A percentile compares a stretch with the other conserved stretches of the same genome.
Conservation (phyloP, 2,888 invertebrate species). For the Notodonta dromedarius region DNA sequence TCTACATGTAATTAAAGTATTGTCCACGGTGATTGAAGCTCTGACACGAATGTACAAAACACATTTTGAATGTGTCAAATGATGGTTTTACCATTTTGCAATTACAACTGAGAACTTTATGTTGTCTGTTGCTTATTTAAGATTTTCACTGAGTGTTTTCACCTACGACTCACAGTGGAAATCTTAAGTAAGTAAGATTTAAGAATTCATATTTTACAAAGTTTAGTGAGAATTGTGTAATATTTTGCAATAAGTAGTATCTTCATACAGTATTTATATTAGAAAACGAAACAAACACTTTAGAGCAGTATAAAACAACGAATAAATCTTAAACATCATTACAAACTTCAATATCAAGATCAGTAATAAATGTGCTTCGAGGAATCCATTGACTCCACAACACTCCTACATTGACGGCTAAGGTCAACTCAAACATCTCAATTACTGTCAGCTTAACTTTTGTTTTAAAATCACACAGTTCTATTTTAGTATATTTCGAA, state of each 20-base stretch:
- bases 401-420: neutral
- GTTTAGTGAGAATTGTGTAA: too few species aligned
- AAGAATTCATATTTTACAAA: too few species aligned
- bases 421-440: neutral
- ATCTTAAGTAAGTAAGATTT: neutral
- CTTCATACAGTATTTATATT: too few species aligned
- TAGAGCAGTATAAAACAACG: too few species aligned
- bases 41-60: slow-evolving; percentile 36
- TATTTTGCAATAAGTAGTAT: too few species aligned
- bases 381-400: too few species aligned
- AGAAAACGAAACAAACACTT: too few species aligned
- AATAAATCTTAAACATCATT: too few species aligned
- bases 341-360: too few species aligned
- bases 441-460: slow-evolving; percentile 1
- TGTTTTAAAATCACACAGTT: neutral
- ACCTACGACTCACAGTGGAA: neutral
- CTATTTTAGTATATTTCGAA: neutral
- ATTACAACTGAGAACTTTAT: slow-evolving; percentile 38
- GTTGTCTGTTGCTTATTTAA: neutral
- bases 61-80: slow-evolving; percentile 21
- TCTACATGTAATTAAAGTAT: slow-evolving; percentile 40
- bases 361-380: too few species aligned
- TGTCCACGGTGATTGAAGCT: slow-evolving; percentile 46
- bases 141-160: neutral
- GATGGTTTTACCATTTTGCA: slow-evolving; percentile 28